Evolutionary conservation across 2,888 invertebrate genomes (phyloP).

Genomic region (Agrochola lychnidis): DNA sequence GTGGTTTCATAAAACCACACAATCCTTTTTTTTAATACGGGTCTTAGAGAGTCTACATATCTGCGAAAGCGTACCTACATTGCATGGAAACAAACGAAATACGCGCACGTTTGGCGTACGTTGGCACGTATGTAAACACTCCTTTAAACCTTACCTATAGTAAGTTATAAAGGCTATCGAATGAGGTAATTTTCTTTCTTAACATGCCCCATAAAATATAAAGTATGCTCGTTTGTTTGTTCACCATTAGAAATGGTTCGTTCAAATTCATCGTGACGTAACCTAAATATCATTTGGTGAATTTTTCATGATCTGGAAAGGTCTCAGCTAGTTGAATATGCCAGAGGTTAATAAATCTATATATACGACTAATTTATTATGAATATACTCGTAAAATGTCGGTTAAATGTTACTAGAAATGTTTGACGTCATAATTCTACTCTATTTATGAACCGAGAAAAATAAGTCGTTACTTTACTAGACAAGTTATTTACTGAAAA

Average conservation of each 20-base stretch:
- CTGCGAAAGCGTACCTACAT: neutral
- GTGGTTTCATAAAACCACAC: too few relatives aligned
- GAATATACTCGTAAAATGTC: slow-evolving; percentile 11
- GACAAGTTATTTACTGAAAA: slow-evolving; percentile 37
- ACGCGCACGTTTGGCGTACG: neutral
- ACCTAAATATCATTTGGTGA: slow-evolving; percentile 59
- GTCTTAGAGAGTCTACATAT: neutral
- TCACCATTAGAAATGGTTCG: slow-evolving; percentile 31
- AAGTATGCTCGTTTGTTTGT: slow-evolving; percentile 37
- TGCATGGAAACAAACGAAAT: slow-evolving; percentile 3
- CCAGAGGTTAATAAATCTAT: slow-evolving; percentile 46
- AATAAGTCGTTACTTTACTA: slow-evolving; percentile 7
- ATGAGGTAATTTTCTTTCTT: slow-evolving; percentile 35
- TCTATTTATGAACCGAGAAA: slow-evolving; percentile 6
- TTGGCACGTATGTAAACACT: slow-evolving; percentile 16
- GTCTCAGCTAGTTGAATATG: slow-evolving; percentile 46
- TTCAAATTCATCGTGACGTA: slow-evolving; percentile 38
- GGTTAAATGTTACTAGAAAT: slow-evolving; percentile 10
- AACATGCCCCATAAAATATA: slow-evolving; percentile 37
- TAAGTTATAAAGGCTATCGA: slow-evolving; percentile 13
- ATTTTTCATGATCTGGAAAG: slow-evolving; percentile 59
- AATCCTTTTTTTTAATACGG: too few relatives aligned
- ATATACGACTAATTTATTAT: slow-evolving; percentile 42
- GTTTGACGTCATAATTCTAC: slow-evolving; percentile 31
- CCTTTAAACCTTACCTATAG: slow-evolving; percentile 1